Evolutionary conservation across 1,140 invertebrate species (phyloP), one percentile per base, ranked within the genome.

Genomic region (Daktulosphaira vitifoliae): DNA sequence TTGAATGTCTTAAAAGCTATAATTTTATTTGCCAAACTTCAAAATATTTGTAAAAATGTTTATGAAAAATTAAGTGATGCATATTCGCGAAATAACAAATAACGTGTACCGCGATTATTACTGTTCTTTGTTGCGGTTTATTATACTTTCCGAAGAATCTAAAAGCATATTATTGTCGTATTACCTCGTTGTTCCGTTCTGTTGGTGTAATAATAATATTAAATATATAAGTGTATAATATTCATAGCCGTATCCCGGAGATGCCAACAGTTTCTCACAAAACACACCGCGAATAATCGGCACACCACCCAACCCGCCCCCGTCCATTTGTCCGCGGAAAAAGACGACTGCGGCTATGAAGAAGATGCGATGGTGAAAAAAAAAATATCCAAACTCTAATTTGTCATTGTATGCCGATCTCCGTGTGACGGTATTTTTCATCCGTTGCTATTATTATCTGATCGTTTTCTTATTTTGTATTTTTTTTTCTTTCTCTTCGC

Each of bases 341-440:
- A 62, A 48, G 42, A 62, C 13, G 56, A 62, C 29, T 33, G 29
- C 22, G 42, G 42, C 42, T n/a, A 33, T 20, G 42, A 25, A 42
- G 44, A 4, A 23, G 53, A 26, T 7, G 33, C 5, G 13, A 7
- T 7, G 53, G 0, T 13, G 20, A 25, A 44, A 56, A 62, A 15
- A 53, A 38, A 38, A 44, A 62, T 15, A 48, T 33, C 56, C 25
- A n/a, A 33, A 62, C 56, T 33, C 29, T 62, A 62, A 62, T 62
- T 62, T 62, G 42, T 62, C 56, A 62, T 62, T 62, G 42, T 62
- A 62, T 25, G 29, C 56, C 42, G 56, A 33, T 62, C 56, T 5
- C 29, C 29, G 56, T 62, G 56, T 62, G 56, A 62, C 42, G 56
- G 56, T 62, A 62, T 62, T 62, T 62, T 48, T 62, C 56, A 62